phyloP scores from a whole-genome alignment of 2,888 invertebrate genomes.

The Drosophila yooni region DNA sequence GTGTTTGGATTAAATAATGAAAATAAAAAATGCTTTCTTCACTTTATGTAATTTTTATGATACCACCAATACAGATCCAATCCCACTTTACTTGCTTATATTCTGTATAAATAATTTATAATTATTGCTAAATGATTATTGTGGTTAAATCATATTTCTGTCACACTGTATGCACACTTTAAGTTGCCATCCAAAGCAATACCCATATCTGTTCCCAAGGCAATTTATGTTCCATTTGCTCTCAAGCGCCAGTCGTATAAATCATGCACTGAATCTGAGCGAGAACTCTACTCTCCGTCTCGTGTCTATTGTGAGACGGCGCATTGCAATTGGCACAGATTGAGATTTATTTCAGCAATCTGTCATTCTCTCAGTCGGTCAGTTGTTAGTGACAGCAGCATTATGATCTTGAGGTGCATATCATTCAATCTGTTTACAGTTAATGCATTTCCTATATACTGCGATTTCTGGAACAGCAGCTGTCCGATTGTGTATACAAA shows the following conservation, averaged over 20 bases:
- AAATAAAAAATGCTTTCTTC: not conserved
- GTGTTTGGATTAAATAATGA: not conserved
- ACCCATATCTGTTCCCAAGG: slow-evolving; percentile 4
- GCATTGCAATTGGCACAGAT: slow-evolving; percentile 51
- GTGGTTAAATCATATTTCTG: not conserved
- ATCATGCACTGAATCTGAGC: slow-evolving; percentile 32
- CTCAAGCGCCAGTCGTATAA: slow-evolving; percentile 45
- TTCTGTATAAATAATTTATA: not conserved
- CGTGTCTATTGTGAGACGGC: slow-evolving; percentile 28
- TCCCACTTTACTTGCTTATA: not conserved
- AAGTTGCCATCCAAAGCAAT: not conserved
- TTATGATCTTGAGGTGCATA: slow-evolving; percentile 38
- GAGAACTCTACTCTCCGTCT: slow-evolving; percentile 11
- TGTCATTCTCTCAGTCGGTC: slow-evolving; percentile 41
- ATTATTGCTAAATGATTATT: not conserved
- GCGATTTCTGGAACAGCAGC: slow-evolving; percentile 15
- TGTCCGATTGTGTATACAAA: slow-evolving; percentile 6
- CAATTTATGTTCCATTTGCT: slow-evolving; percentile 25
- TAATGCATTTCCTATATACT: slow-evolving; percentile 67
- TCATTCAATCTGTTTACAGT: slow-evolving; percentile 39
- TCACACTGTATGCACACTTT: not conserved
- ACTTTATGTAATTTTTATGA: no score
- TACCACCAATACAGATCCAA: not conserved
- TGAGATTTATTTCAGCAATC: slow-evolving; percentile 70
- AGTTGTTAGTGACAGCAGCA: slow-evolving; percentile 40